Base-by-base conservation (phyloP, 2,888 invertebrate species). In the Mesorhabditis spiculigera region DNA sequence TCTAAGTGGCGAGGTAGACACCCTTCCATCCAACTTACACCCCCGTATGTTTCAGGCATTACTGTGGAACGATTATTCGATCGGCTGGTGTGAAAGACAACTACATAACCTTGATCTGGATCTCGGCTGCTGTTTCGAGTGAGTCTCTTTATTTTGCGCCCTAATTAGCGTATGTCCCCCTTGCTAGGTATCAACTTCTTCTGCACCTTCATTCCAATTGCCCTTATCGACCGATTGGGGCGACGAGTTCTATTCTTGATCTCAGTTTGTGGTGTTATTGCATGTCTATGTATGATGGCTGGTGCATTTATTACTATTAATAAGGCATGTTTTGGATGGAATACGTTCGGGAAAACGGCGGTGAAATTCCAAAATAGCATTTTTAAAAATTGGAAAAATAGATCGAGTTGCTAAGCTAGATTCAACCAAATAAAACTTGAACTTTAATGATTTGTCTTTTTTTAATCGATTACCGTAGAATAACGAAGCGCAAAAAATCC, bases 61-160 rank as follows among this genome's bases (percentile, higher is more conserved):
- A 89, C 82, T 88, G 88, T 77, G 89, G 89, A 5, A 87, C 88
- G 70, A 89, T 89, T 70, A 89, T 88, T 28, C 83, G 87, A 68
- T 87, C 88, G 86, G 86, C 87, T 1, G 88, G 88, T 16, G 79
- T 88, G 0, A 78, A 84, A 13, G 86, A 88, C 67, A 82, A 86
- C 63, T 84, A 84, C 61, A 79, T 78, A 63, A 89, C 88, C 8
- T n/a, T n/a, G 3, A 88, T 89, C 71, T 89, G 89, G 89, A 77
- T 89, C 68, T 78, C 79, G 4, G 80, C 77, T 16, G 82, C 78
- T 66, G 79, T 87, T 16, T 67, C 81, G 6, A 88, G 89, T 88
- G 74, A 69, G 76, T 2, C 1, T 65, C 13, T 16, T 2, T 4
- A 43, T 65, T 8, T 16, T 6, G 16, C 13, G 8, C 6, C 13